phyloP scores from a whole-genome alignment of 2,888 invertebrate species.

The Allygus modestus region DNA sequence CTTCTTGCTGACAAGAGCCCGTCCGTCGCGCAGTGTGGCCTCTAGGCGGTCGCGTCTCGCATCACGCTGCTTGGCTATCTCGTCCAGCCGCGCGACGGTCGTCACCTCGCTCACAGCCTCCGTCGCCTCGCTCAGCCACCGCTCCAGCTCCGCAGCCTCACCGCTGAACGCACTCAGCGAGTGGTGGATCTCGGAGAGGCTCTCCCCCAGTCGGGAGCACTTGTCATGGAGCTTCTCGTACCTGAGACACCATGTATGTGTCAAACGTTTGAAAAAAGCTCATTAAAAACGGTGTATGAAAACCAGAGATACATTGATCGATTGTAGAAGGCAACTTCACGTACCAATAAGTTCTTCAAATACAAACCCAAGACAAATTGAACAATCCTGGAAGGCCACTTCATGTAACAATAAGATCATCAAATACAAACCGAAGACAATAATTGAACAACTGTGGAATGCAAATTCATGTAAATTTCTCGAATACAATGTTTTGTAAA shows the following conservation, averaged over 20 bases:
- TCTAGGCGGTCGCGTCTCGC: constrained; percentile 81
- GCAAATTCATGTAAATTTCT: no score
- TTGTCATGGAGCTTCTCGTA: constrained; percentile 93
- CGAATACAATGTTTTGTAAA: no score
- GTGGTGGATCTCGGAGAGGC: constrained; percentile 87
- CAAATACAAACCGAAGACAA: no score
- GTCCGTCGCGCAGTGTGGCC: constrained; percentile 88
- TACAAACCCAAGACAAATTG: no score
- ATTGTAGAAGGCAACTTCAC: no score
- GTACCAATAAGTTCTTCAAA: no score
- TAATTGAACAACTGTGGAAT: no score
- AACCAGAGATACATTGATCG: no score
- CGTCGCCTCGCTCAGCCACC: constrained; percentile 83
- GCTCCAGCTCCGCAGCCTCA: constrained; percentile 83
- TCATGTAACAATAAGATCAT: no score
- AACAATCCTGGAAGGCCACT: no score
- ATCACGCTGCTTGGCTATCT: constrained; percentile 79
- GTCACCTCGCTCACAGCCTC: constrained; percentile 83
- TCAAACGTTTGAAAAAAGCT: no score
- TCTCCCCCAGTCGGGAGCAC: constrained; percentile 86
- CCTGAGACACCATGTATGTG: no score
- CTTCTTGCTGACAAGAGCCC: constrained; percentile 87
- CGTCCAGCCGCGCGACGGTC: constrained; percentile 76
- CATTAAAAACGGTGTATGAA: constrained; percentile 51
- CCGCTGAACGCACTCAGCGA: constrained; percentile 83